phyloP scores from a whole-genome alignment of 1,140 invertebrate species.

The Drosophila nikananu region DNA sequence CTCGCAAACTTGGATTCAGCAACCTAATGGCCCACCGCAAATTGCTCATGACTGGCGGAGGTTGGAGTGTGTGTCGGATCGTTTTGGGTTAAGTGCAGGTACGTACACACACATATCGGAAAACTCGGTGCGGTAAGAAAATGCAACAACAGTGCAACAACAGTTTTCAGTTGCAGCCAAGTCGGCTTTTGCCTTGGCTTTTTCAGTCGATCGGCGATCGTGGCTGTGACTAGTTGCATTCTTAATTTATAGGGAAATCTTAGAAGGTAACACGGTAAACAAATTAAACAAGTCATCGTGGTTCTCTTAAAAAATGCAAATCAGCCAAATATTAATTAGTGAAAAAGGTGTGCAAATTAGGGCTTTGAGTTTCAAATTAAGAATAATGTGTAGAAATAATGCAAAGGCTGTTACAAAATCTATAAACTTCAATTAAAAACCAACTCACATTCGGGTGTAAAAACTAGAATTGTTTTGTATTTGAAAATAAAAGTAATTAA shows the following conservation, averaged over 20 bases:
- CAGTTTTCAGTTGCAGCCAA: constrained; percentile 32
- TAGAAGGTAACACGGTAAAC: not conserved
- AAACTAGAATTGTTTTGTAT: not conserved
- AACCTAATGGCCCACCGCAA: constrained; percentile 42
- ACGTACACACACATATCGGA: constrained; percentile 24
- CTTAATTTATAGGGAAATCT: constrained; percentile 1
- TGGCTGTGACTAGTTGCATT: constrained; percentile 56
- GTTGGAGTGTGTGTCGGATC: constrained; percentile 22
- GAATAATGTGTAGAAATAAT: not conserved
- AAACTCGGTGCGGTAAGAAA: constrained; percentile 23
- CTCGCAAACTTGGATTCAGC: constrained; percentile 18
- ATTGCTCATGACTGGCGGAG: constrained; percentile 36
- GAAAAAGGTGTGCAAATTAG: not conserved
- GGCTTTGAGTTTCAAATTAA: not conserved
- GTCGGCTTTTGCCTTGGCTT: constrained; percentile 25
- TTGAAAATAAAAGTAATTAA: not conserved
- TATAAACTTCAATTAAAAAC: not conserved
- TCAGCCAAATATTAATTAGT: not conserved
- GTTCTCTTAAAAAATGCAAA: not conserved
- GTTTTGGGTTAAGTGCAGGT: constrained; percentile 6
- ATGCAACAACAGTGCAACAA: constrained; percentile 42
- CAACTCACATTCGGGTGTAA: accelerated
- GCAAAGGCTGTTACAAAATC: not conserved
- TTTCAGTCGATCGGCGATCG: constrained; percentile 60
- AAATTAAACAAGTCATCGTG: not conserved